A percentile compares a stretch with the other conserved stretches of the same genome.
These are phyloP conservation scores for Tinamus guttatus DNA, from an alignment of 2,113 vertebrate genomes.

Conservation along the genomic window DNA sequence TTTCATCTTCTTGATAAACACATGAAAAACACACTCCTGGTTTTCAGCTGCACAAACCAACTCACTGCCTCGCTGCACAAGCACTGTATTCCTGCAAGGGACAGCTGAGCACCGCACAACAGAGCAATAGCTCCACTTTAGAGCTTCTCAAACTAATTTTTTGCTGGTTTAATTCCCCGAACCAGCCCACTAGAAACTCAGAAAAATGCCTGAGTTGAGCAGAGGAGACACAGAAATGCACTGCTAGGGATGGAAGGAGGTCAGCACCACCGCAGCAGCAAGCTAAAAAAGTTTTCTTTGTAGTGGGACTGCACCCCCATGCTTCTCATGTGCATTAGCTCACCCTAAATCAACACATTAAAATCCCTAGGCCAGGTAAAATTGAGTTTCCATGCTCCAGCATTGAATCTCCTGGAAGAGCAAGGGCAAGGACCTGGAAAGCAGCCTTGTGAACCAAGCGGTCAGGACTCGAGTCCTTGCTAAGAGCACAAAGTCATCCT, in stretches of 20 bases:
- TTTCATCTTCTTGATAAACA: background rate
- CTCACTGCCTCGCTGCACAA: background rate
- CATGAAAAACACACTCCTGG: background rate
- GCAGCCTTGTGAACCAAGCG: background rate
- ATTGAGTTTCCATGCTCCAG: background rate
- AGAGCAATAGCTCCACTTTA: background rate
- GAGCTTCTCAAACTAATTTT: too few relatives aligned
- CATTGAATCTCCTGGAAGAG: background rate
- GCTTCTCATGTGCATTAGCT: background rate
- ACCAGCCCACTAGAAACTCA: background rate
- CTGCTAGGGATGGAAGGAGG: background rate
- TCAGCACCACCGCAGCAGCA: background rate
- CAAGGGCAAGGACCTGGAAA: background rate
- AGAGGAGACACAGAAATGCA: background rate
- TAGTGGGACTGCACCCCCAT: background rate
- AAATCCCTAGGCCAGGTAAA: background rate
- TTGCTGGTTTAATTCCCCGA: background rate
- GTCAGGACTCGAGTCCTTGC: background rate
- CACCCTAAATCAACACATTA: background rate
- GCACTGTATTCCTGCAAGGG: accelerated
- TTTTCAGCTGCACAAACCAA: background rate
- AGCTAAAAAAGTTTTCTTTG: background rate
- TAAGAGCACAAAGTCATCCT: background rate
- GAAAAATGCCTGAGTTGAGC: background rate
- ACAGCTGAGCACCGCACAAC: background rate